A percentile compares a stretch with the other conserved stretches of the same genome.
Evolutionary conservation across 2,113 vertebrate genomes (phyloP).

Genomic region (Uropsilus gracilis): DNA sequence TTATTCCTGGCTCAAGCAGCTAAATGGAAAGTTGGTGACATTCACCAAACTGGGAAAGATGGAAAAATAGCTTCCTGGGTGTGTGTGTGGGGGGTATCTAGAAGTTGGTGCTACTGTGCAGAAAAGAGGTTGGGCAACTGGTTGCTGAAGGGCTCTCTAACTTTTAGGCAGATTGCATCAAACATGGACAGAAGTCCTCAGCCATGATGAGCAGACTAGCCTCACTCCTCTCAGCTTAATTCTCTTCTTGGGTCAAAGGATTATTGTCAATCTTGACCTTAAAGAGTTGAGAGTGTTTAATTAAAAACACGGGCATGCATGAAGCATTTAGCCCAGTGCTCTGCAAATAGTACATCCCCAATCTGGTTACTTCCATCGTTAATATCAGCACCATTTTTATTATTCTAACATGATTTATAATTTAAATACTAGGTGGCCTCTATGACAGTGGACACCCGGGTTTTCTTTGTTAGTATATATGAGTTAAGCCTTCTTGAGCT

Average conservation of each 20-base stretch:
- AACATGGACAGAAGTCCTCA: not conserved
- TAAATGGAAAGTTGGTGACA: not conserved
- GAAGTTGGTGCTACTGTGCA: not conserved
- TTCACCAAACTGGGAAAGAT: not conserved
- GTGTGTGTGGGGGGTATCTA: not conserved
- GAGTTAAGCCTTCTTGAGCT: not conserved
- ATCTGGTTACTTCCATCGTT: not conserved
- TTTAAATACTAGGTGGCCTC: not conserved
- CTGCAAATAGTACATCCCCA: too few relatives aligned
- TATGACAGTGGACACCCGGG: not conserved
- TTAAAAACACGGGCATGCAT: not conserved
- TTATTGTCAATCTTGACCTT: not conserved
- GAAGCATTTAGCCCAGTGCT: not conserved
- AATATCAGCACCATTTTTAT: not conserved
- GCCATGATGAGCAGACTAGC: not conserved
- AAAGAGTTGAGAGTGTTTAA: not conserved
- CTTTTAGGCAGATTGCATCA: not conserved
- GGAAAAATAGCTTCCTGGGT: not conserved
- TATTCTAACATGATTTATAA: slow-evolving; percentile 13
- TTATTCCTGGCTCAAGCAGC: not conserved
- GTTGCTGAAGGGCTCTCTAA: not conserved
- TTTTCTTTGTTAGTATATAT: not conserved
- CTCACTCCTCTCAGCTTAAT: not conserved
- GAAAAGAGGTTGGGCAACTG: not conserved
- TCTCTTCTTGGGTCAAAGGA: not conserved